Evolutionary conservation across 2,888 invertebrate species (phyloP).

Genomic region (Acanthosepion pharaonis): DNA sequence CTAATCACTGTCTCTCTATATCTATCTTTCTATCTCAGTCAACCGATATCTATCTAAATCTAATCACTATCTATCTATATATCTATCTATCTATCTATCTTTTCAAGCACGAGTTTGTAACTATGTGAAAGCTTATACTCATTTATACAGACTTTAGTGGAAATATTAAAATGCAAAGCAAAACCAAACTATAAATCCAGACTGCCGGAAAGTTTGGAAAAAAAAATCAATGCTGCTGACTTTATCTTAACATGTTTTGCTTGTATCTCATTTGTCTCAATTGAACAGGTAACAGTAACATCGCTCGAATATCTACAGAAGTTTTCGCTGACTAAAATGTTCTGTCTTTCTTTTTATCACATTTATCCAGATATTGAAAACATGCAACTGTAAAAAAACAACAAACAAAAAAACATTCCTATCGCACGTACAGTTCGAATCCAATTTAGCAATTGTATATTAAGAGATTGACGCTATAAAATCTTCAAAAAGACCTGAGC

Average conservation of each 20-base stretch:
- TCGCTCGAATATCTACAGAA: too few species aligned
- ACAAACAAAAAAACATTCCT: background rate
- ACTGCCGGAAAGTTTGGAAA: background rate
- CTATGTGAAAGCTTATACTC: background rate
- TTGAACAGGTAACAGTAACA: too few species aligned
- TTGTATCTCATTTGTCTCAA: background rate
- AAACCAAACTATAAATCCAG: background rate
- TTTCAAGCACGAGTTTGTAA: background rate
- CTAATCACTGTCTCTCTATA: too few species aligned
- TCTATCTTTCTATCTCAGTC: background rate
- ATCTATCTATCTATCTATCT: background rate
- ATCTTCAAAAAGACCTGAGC: background rate
- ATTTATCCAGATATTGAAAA: background rate
- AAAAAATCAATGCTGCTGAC: background rate
- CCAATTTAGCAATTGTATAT: background rate
- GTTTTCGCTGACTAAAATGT: too few species aligned
- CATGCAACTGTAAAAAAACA: background rate
- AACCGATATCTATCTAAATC: too few species aligned
- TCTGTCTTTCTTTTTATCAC: background rate
- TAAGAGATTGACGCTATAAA: background rate
- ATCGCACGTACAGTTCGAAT: background rate
- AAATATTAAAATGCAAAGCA: background rate
- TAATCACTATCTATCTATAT: too few species aligned
- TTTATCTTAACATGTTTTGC: background rate
- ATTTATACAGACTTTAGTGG: background rate